Evolutionary conservation across 2,888 invertebrate genomes (phyloP).

Genomic region (Scaeva pyrastri): DNA sequence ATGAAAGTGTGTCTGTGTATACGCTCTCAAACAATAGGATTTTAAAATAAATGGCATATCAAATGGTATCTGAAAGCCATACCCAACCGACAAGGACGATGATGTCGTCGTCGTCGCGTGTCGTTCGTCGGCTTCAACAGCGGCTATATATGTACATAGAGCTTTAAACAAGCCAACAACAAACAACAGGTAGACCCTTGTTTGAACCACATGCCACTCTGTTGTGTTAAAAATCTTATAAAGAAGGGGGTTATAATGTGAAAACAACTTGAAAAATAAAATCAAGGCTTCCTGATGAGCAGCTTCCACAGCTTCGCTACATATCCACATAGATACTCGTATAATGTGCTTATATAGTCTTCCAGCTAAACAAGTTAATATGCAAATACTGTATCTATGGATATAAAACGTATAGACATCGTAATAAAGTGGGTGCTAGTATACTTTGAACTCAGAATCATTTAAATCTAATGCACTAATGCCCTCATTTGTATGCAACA

Average conservation of each 20-base stretch:
- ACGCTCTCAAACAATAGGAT: background rate
- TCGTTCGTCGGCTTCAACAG: too few species aligned
- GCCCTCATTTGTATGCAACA: constrained; percentile 60
- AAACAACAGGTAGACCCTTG: constrained; percentile 12
- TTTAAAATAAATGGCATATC: background rate
- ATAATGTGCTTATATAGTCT: too few species aligned
- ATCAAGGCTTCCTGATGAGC: constrained; percentile 49
- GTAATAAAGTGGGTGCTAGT: background rate
- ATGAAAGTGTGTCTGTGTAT: background rate
- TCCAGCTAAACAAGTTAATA: constrained; percentile 26
- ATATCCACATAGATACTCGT: background rate
- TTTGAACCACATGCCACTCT: constrained; percentile 13
- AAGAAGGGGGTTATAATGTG: constrained; percentile 11
- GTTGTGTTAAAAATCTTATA: constrained; percentile 12
- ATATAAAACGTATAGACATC: background rate
- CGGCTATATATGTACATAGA: background rate
- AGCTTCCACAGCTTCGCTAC: background rate
- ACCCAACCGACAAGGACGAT: constrained; percentile 5
- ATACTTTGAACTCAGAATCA: constrained; percentile 23
- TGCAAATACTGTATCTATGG: constrained; percentile 20
- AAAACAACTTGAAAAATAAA: constrained; percentile 35
- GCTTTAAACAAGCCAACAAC: constrained; percentile 3
- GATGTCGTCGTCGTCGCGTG: background rate
- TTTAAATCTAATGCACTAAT: constrained; percentile 42
- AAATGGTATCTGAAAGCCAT: background rate